These are phyloP conservation scores for Microtus richardsoni DNA, from an alignment of 2,113 vertebrate species.

Conservation along the genomic window DNA sequence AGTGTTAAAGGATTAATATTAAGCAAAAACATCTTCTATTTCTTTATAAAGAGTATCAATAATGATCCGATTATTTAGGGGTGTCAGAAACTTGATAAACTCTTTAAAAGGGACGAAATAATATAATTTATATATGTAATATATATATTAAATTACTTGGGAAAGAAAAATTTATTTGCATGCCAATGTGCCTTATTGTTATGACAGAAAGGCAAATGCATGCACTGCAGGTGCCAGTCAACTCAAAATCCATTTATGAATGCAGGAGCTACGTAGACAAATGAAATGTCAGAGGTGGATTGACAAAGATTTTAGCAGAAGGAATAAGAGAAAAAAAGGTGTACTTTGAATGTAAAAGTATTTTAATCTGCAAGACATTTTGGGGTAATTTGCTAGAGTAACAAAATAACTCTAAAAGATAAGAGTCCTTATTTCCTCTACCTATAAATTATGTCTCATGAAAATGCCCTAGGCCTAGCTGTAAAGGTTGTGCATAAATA, in stretches of 20 bases:
- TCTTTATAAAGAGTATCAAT: slow-evolving; percentile 15
- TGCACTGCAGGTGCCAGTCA: neutral
- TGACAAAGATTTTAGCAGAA: neutral
- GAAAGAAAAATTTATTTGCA: neutral
- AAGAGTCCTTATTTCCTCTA: neutral
- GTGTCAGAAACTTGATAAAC: neutral
- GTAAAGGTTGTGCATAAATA: slow-evolving; percentile 22
- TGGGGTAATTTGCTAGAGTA: neutral
- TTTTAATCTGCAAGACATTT: slow-evolving; percentile 43
- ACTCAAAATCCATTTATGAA: neutral
- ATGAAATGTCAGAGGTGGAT: neutral
- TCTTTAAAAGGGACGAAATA: neutral
- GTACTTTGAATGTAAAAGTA: neutral
- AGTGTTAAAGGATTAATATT: neutral
- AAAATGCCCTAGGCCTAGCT: neutral
- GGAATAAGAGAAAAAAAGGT: neutral
- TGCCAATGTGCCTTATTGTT: neutral
- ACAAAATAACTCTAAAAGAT: neutral
- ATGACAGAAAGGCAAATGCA: neutral
- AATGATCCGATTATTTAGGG: neutral
- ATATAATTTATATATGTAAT: neutral
- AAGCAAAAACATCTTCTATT: neutral
- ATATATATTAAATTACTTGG: neutral
- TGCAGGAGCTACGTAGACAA: neutral
- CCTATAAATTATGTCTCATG: neutral